Conservation (phyloP, 2,888 invertebrate species). For the Aethes cnicana region DNA sequence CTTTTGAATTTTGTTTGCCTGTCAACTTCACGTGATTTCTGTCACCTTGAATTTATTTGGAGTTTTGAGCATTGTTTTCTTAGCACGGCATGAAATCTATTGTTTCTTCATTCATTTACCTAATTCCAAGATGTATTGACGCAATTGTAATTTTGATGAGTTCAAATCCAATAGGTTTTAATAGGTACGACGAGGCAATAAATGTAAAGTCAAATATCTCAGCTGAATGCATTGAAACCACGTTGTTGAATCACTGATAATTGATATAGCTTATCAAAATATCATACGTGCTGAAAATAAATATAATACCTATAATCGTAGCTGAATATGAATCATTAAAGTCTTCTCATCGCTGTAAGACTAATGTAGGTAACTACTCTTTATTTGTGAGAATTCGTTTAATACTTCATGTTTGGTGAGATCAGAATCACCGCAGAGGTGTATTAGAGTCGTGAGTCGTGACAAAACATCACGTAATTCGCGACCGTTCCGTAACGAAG, state of each 20-base stretch:
- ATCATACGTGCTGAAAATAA: slow-evolving; percentile 9
- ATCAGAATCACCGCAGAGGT: slow-evolving; percentile 6
- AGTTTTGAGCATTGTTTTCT: neutral
- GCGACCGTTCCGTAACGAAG: slow-evolving; percentile 55
- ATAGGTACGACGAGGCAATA: neutral
- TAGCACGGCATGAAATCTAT: too few relatives aligned
- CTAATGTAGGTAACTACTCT: neutral
- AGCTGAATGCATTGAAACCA: slow-evolving; percentile 15
- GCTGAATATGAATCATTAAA: slow-evolving; percentile 3
- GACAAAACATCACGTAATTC: slow-evolving; percentile 50
- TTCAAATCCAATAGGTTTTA: too few relatives aligned
- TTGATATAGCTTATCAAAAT: too few relatives aligned
- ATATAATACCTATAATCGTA: neutral
- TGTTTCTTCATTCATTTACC: neutral
- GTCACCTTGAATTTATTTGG: neutral
- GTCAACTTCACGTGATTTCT: neutral
- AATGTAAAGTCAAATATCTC: neutral
- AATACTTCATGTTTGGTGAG: neutral
- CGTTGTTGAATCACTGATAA: slow-evolving; percentile 17
- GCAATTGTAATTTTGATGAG: too few relatives aligned
- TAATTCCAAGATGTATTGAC: too few relatives aligned
- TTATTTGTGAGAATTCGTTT: slow-evolving; percentile 3
- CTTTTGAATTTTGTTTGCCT: too few relatives aligned
- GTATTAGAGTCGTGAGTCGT: slow-evolving; percentile 32
- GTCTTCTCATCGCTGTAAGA: neutral